A percentile compares a stretch with the other conserved stretches of the same genome.
These are phyloP conservation scores for Zeuzera pyrina DNA, from an alignment of 2,888 invertebrate species.

Conservation along the genomic window DNA sequence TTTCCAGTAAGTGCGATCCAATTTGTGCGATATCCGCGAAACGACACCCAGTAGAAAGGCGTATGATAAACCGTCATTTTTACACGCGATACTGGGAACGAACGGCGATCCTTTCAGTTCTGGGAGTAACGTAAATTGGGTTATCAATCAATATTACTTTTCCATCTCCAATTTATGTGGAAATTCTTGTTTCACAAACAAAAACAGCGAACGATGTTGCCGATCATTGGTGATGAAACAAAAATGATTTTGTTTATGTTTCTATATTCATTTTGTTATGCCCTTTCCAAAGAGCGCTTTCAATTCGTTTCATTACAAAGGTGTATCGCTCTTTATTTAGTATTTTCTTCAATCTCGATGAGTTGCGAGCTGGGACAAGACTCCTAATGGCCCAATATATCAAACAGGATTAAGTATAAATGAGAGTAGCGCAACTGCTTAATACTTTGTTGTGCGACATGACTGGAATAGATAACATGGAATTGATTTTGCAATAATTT, in stretches of 20 bases:
- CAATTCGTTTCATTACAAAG: no score
- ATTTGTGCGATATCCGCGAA: conserved; percentile 31
- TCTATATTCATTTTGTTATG: no score
- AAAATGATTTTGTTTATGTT: conserved; percentile 13
- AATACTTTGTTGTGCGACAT: conserved; percentile 52
- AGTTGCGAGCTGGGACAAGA: conserved; percentile 46
- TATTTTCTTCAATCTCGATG: conserved; percentile 55
- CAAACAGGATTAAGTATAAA: conserved; percentile 66
- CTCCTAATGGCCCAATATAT: conserved; percentile 65
- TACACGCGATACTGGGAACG: conserved; percentile 20
- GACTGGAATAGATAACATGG: conserved; percentile 39
- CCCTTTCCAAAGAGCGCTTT: no score
- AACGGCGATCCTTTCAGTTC: conserved; percentile 23
- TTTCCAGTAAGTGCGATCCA: conserved; percentile 31
- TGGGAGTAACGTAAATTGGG: conserved; percentile 32
- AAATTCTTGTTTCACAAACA: conserved; percentile 27
- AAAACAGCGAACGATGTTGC: conserved; percentile 20
- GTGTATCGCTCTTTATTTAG: conserved; percentile 36
- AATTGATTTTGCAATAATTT: conserved; percentile 32
- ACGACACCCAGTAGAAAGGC: conserved; percentile 26
- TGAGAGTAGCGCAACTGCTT: conserved; percentile 49
- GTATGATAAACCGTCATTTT: conserved; percentile 33
- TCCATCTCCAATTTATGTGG: conserved; percentile 32
- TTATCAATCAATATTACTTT: conserved; percentile 48
- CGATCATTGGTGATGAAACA: conserved; percentile 19